Percentiles rank a stretch among this genome's conserved stretches.
These are phyloP conservation scores for Margaritifera margaritifera DNA, from an alignment of 2,888 invertebrate genomes.

Conservation along the genomic window DNA sequence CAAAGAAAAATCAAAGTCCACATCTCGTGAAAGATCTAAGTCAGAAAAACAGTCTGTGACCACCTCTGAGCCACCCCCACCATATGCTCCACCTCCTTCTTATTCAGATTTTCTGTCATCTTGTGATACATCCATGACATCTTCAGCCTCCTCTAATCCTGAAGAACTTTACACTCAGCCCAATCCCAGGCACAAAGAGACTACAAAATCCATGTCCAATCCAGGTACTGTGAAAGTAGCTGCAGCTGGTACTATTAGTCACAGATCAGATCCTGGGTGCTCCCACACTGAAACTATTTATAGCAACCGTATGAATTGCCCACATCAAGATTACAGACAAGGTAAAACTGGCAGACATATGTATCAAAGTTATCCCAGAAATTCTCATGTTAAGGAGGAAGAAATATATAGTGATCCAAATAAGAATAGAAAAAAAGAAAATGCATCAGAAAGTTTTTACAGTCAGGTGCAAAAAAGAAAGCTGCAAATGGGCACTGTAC, in stretches of 20 bases:
- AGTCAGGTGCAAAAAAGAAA: conserved; percentile 3
- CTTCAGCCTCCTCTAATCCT: conserved; percentile 35
- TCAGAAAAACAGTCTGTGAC: background rate
- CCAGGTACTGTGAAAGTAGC: conserved; percentile 3
- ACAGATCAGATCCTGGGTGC: conserved; percentile 3
- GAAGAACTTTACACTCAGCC: conserved; percentile 36
- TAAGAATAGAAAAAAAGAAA: conserved; percentile 7
- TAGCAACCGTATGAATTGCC: too few relatives aligned
- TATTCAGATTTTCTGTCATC: conserved; percentile 49
- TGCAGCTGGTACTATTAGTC: background rate
- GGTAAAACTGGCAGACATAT: background rate
- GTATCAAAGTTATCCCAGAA: conserved; percentile 1
- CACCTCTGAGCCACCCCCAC: conserved; percentile 37
- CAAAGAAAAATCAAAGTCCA: background rate
- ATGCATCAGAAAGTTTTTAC: background rate
- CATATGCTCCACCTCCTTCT: conserved; percentile 54
- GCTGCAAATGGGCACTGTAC: background rate
- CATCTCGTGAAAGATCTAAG: background rate
- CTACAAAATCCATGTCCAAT: conserved; percentile 1
- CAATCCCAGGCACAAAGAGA: conserved; percentile 11
- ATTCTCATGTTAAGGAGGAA: background rate
- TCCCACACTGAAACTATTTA: too few relatives aligned
- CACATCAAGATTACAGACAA: too few relatives aligned
- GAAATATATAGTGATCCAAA: background rate
- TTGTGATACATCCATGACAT: conserved; percentile 41